phyloP scores from a whole-genome alignment of 1,140 invertebrate genomes.

The Drosophila pectinifera region DNA sequence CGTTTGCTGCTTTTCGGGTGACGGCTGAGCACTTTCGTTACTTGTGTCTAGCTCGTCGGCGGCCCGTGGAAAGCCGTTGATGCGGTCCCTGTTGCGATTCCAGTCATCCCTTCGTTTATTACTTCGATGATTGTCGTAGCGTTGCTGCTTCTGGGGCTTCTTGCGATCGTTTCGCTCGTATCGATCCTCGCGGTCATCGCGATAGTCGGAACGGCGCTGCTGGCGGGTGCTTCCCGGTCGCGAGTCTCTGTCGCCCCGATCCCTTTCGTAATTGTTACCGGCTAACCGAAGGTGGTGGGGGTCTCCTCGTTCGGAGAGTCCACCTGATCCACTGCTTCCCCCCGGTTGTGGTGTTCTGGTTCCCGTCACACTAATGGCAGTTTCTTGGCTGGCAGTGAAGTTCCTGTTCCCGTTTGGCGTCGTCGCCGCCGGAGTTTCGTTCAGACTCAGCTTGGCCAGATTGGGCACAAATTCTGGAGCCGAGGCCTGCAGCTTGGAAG shows the following conservation, averaged over 20 bases:
- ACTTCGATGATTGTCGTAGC: constrained; percentile 81
- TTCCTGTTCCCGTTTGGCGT: constrained; percentile 44
- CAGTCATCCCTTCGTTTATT: constrained; percentile 83
- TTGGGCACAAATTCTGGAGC: constrained; percentile 82
- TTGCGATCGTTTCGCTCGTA: constrained; percentile 57
- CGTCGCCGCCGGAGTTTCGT: constrained; percentile 8
- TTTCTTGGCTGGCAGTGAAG: constrained; percentile 52
- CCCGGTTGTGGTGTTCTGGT: constrained; percentile 8
- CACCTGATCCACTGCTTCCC: background rate
- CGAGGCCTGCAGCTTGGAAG: constrained; percentile 77
- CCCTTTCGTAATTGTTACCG: constrained; percentile 30
- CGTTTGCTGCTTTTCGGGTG: constrained; percentile 70
- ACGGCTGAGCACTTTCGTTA: constrained; percentile 78
- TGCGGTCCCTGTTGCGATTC: constrained; percentile 81
- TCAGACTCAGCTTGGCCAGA: constrained; percentile 67
- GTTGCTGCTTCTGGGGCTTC: constrained; percentile 76
- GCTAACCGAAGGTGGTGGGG: constrained; percentile 1
- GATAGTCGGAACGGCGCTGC: constrained; percentile 68
- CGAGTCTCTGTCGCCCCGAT: constrained; percentile 32
- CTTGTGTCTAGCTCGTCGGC: constrained; percentile 74
- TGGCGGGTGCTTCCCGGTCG: constrained; percentile 39
- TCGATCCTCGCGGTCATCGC: constrained; percentile 60
- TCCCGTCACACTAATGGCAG: constrained; percentile 34
- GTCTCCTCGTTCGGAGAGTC: background rate
- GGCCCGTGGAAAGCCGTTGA: constrained; percentile 71